Base-by-base conservation (phyloP, 1,140 invertebrate genomes). In the Lordiphosa stackelbergi region DNA sequence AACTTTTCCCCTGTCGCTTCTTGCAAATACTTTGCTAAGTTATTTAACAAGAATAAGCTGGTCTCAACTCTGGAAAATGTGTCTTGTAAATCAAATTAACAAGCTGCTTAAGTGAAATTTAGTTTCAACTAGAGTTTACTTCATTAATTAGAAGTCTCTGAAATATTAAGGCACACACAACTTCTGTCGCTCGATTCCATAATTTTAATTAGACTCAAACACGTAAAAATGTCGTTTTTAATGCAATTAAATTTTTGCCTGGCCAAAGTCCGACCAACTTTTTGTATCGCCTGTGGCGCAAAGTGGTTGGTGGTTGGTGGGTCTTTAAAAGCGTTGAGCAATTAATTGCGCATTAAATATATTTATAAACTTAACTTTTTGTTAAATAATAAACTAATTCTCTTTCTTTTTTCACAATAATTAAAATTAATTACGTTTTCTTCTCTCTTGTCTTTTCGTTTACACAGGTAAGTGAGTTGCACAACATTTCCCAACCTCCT, bases 391-490 rank as follows among this genome's bases (percentile, higher is more conserved):
- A 69, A 69, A 57, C 62, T 69, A 38, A 63, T 62, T 59, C 36
- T 47, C 16, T 13, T 48, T 24, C 48, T 47, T 53, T 53, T 66
- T 69, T 62, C 48, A 35, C 45, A 4, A 16, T 69, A 69, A 69
- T 69, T 69, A 69, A 62, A 62, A 69, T 61, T 69, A 69, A 69
- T 69, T 70, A 69, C 43, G 16, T 53, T 52, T 69, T 69, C 42
- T 41, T 52, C 42, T 41, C 28, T 31, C 28, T 31, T 55, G 36
- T 38, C 34, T 43, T 59, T 46, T 19, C 35, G 37, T 40, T 40
- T 13, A 49, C 35, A 11, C 51, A 69, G 66, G 65, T 69, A 46
- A 41, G 40, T 31, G 13, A 24, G 40, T 53, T 43, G 22, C 51
- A 22, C 28, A 37, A 38, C 49, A 37, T 22, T 41, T 31, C 4